Conservation (phyloP, 2,113 vertebrate genomes). For the Hippocampus comes region DNA sequence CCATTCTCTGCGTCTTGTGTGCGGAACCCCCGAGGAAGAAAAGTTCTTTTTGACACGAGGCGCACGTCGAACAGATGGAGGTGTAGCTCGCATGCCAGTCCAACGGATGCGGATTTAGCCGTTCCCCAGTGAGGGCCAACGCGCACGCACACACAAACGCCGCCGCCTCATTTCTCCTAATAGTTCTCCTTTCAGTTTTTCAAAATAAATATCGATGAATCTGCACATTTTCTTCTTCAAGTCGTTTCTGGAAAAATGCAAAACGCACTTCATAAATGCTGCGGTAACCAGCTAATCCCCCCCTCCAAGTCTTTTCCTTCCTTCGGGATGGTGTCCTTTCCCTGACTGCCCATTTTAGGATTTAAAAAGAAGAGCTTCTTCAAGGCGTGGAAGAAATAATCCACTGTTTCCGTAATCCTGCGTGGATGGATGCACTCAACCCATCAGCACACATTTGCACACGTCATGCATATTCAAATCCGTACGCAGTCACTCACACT, state of each 20-base stretch:
- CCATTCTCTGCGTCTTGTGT: background rate
- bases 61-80: slow-evolving; percentile 65
- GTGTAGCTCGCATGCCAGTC: slow-evolving; percentile 47
- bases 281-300: slow-evolving; percentile 24
- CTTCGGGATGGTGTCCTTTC: slow-evolving; percentile 45
- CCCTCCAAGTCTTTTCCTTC: slow-evolving; percentile 5
- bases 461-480: slow-evolving; percentile 7
- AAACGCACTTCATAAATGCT: slow-evolving; percentile 16
- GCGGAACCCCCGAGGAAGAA: background rate
- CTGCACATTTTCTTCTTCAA: slow-evolving; percentile 4
- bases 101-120: slow-evolving; percentile 64
- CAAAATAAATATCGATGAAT: slow-evolving; percentile 27
- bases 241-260: slow-evolving; percentile 11
- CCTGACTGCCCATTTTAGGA: slow-evolving; percentile 49
- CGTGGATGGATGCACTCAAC: slow-evolving; percentile 24
- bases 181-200: background rate
- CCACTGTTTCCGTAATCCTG: slow-evolving; percentile 59
- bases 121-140: slow-evolving; percentile 49
- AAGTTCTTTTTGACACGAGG: slow-evolving; percentile 34
- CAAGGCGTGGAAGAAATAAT: slow-evolving; percentile 37
- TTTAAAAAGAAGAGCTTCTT: slow-evolving; percentile 43
- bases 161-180: background rate
- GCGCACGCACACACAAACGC: background rate
- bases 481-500: background rate
- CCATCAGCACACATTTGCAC: slow-evolving; percentile 19